Base-by-base conservation (phyloP, 2,888 invertebrate genomes). In the Thelaira solivaga region DNA sequence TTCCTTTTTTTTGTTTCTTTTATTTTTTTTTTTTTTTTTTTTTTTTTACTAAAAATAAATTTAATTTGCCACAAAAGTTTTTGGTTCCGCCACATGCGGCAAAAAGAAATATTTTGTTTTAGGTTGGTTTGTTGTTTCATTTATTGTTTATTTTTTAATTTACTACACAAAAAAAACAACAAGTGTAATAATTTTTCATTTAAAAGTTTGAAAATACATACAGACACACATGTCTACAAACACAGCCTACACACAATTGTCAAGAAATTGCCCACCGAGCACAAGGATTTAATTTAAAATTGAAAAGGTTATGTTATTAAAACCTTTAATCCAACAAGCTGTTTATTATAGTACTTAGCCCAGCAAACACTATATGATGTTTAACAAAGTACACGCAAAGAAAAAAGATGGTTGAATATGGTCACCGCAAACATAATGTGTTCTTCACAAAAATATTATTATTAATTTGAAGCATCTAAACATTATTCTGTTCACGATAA, bases 141-240 rank as follows among this genome's bases (percentile, higher is more conserved):
- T 2, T 57, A 39, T 26, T 55, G 41, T 73, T 64, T 47, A 16
- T 51, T 49, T 64, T 64, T 47, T 18, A 29, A 61, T 31, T 71
- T 43, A 20, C 11, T 22, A 11, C 16, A 31, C 18, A 2, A 29
- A 67, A 61, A 43, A 49, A 73, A 57, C 55, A 74, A 59, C 57
- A 74, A 74, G 59, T 74, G 67, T 39, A 67, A 74, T 74, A 74
- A 67, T 67, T 74, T 74, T 74, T 59, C 36, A 67, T 61, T 74
- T 53, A 43, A 73, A 61, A 55, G 26, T 51, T 47, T 3, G 20
- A 29, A 26, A 0, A 36, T 13, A 18, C 39, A 67, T 5, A 22
- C n/a, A 18, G 22, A 45, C 31, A 24, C 31, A 49, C 22, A 29
- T 43, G 43, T 57, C 61, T 51, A 16, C 34, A 36, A 43, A 62